A percentile compares a stretch with the other conserved stretches of the same genome.
Evolutionary conservation across 2,888 invertebrate genomes (phyloP).

Genomic region (Bombylius discolor): DNA sequence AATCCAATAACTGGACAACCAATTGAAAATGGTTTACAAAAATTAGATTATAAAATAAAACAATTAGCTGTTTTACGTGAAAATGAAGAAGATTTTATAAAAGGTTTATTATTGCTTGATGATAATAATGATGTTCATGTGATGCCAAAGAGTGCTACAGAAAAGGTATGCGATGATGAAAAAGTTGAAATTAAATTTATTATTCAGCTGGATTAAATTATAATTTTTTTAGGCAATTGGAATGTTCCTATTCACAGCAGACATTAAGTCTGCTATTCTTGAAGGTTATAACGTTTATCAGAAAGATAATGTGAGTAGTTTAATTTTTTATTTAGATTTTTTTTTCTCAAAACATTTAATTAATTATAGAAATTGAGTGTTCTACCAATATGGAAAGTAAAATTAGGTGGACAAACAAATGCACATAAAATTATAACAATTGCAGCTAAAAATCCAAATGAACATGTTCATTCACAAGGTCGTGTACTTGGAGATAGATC

Average conservation of each 20-base stretch:
- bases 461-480: slow-evolving; percentile 87
- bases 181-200: neutral
- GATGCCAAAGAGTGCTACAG: slow-evolving; percentile 45
- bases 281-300: slow-evolving; percentile 45
- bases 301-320: slow-evolving; percentile 22
- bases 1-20: slow-evolving; percentile 81
- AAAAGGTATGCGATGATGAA: slow-evolving; percentile 20
- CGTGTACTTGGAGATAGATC: slow-evolving; percentile 88
- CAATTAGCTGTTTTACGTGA: slow-evolving; percentile 62
- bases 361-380: slow-evolving; percentile 45
- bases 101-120: slow-evolving; percentile 65
- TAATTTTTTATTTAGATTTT: too few relatives aligned
- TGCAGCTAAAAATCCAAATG: slow-evolving; percentile 50
- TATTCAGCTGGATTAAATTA: neutral
- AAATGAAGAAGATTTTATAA: slow-evolving; percentile 59
- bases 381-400: slow-evolving; percentile 32
- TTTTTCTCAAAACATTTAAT: neutral
- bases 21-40: slow-evolving; percentile 40
- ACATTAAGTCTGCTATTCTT: slow-evolving; percentile 43
- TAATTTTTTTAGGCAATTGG: slow-evolving; percentile 26
- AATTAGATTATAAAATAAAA: slow-evolving; percentile 52
- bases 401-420: slow-evolving; percentile 29
- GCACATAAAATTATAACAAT: slow-evolving; percentile 50
- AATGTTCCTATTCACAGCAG: slow-evolving; percentile 52
- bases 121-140: slow-evolving; percentile 51